These are phyloP conservation scores for Patiria pectinifera DNA, from an alignment of 53 echinoderm and acorn worm genomes.

Conservation along the genomic window DNA sequence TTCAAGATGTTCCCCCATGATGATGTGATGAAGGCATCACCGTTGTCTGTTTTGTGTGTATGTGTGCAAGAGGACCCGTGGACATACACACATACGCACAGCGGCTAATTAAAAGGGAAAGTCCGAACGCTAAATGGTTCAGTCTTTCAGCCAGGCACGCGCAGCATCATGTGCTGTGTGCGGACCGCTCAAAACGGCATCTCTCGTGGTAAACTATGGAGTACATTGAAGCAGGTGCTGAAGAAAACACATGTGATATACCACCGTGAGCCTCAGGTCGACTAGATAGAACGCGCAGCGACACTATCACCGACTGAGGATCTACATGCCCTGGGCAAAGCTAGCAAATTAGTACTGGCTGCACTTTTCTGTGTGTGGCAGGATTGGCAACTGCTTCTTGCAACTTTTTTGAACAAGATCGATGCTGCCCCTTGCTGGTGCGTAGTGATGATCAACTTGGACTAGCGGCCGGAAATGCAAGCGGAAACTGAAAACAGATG, in stretches of 20 bases:
- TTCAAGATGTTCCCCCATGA: neutral
- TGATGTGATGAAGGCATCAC: neutral
- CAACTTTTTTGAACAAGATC: neutral
- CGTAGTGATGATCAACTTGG: neutral
- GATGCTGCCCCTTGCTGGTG: neutral
- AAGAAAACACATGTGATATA: constrained; percentile 5
- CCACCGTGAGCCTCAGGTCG: constrained; percentile 4
- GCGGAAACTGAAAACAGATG: neutral
- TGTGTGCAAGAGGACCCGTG: constrained; percentile 2
- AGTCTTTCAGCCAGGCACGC: constrained; percentile 34
- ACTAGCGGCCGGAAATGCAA: neutral
- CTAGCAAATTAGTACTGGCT: constrained; percentile 46
- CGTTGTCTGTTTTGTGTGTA: neutral
- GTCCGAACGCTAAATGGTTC: constrained; percentile 8
- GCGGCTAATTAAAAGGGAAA: constrained; percentile 45
- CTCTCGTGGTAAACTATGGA: neutral
- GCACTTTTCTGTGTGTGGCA: constrained; percentile 17
- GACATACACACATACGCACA: constrained; percentile 6
- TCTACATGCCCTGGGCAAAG: constrained; percentile 19
- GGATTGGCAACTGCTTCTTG: constrained; percentile 1
- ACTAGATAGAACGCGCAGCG: constrained; percentile 14
- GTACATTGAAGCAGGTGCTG: constrained; percentile 2
- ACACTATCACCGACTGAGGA: constrained; percentile 30
- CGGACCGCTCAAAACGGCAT: neutral
- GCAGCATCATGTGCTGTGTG: neutral